Percentiles rank a stretch among this genome's conserved stretches.
phyloP scores from a whole-genome alignment of 92 coral and sea anemone species.

The Epizoanthus rinbou region DNA sequence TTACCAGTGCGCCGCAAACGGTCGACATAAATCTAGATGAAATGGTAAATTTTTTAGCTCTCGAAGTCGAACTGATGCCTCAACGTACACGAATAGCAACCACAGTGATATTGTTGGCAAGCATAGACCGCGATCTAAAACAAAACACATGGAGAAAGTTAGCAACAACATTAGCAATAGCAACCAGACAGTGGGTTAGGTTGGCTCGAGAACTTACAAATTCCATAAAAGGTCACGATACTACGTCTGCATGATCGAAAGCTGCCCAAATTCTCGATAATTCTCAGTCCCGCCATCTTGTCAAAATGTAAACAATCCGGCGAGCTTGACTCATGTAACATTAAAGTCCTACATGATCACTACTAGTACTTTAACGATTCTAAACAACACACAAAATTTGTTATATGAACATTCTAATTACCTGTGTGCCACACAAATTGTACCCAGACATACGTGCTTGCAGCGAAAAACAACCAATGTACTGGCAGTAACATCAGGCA shows the following conservation, averaged over 20 bases:
- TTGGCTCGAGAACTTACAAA: not conserved
- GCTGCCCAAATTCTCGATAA: not conserved
- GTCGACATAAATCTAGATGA: constrained; percentile 97
- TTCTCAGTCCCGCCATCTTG: constrained; percentile 42
- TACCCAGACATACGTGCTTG: constrained; percentile 99
- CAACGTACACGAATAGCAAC: constrained; percentile 96
- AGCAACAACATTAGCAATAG: constrained; percentile 1
- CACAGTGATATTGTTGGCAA: constrained; percentile 95
- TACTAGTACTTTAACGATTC: constrained; percentile 5
- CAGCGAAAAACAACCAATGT: constrained; percentile 99
- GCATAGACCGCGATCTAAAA: constrained; percentile 95
- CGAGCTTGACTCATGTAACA: constrained; percentile 22
- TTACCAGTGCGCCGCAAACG: constrained; percentile 99
- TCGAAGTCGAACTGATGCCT: constrained; percentile 94
- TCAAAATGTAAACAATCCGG: constrained; percentile 37
- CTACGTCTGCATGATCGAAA: constrained; percentile 27
- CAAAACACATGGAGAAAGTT: not conserved
- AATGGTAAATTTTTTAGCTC: constrained; percentile 96
- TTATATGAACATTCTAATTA: constrained; percentile 25
- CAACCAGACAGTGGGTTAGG: constrained; percentile 11
- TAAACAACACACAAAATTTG: not conserved
- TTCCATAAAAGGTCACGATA: constrained; percentile 34
- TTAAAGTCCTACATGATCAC: constrained; percentile 33
- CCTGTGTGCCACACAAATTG: constrained; percentile 99
- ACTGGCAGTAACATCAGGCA: constrained; percentile 94